These are phyloP conservation scores for Stegophylla sp. DNA, from an alignment of 2,888 invertebrate genomes.

Conservation along the genomic window DNA sequence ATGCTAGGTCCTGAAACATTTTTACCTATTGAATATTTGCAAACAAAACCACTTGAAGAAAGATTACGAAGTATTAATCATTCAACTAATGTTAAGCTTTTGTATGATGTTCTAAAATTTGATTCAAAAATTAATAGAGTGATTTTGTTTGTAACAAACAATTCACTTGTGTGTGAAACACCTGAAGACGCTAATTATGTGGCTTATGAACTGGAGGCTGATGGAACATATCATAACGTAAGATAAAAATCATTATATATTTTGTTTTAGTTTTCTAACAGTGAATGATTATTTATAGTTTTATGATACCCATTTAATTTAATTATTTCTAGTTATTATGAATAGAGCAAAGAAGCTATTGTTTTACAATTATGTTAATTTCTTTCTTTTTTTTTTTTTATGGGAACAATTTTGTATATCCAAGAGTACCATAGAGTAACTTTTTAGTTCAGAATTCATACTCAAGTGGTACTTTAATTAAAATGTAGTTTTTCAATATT, in stretches of 20 bases:
- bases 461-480: too few relatives aligned
- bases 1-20: slow-evolving; percentile 98
- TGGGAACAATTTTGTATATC: too few relatives aligned
- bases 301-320: too few relatives aligned
- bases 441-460: too few relatives aligned
- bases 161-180: slow-evolving; percentile 97
- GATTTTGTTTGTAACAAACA: slow-evolving; percentile 97
- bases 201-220: slow-evolving; percentile 84
- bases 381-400: too few relatives aligned
- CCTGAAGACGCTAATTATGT: slow-evolving; percentile 97
- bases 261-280: too few relatives aligned
- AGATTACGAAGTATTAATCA: slow-evolving; percentile 90
- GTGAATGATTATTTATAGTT: not conserved
- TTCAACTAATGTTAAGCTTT: slow-evolving; percentile 91
- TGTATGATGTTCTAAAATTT: slow-evolving; percentile 96
- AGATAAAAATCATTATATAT: too few relatives aligned
- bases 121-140: slow-evolving; percentile 94
- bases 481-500: too few relatives aligned
- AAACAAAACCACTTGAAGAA: slow-evolving; percentile 93
- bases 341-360: too few relatives aligned
- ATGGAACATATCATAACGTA: slow-evolving; percentile 81
- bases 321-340: too few relatives aligned
- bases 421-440: too few relatives aligned
- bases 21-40: slow-evolving; percentile 92
- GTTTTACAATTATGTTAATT: too few relatives aligned